phyloP scores from a whole-genome alignment of 2,888 invertebrate genomes.

The Oscheius sp. region DNA sequence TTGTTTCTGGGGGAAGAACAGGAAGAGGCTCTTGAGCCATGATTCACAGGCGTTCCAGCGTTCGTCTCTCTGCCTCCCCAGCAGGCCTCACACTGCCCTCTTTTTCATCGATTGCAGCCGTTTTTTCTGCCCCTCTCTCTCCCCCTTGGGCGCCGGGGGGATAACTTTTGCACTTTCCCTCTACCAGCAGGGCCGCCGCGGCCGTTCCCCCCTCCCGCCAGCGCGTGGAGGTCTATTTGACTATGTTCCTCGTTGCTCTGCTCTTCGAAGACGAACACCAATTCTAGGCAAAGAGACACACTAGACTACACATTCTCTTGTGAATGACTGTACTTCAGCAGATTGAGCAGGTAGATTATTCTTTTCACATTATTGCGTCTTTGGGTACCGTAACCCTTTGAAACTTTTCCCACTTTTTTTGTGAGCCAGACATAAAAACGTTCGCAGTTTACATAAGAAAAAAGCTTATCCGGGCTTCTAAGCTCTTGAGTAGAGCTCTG shows the following conservation, averaged over 20 bases:
- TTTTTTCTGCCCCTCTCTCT: constrained; percentile 14
- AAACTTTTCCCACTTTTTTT: too few relatives aligned
- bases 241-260: constrained; percentile 19
- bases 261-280: not conserved
- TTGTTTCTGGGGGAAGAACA: too few relatives aligned
- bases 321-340: constrained; percentile 15
- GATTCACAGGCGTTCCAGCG: constrained; percentile 8
- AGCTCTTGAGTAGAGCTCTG: too few relatives aligned
- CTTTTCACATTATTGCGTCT: not conserved
- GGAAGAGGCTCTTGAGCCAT: too few relatives aligned
- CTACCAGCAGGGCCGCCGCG: too few relatives aligned
- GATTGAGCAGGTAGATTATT: constrained; percentile 1
- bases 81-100: constrained; percentile 28
- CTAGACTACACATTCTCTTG: too few relatives aligned
- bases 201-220: not conserved
- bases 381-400: too few relatives aligned
- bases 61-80: constrained; percentile 6
- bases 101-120: constrained; percentile 37
- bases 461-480: too few relatives aligned
- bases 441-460: too few relatives aligned
- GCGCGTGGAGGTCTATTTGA: constrained; percentile 30
- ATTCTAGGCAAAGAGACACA: not conserved
- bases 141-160: constrained; percentile 17
- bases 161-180: constrained; percentile 28
- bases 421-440: too few relatives aligned